A percentile compares a stretch with the other conserved stretches of the same genome.
phyloP scores from a whole-genome alignment of 1,140 invertebrate genomes.

The Helicorthomorpha holstii region DNA sequence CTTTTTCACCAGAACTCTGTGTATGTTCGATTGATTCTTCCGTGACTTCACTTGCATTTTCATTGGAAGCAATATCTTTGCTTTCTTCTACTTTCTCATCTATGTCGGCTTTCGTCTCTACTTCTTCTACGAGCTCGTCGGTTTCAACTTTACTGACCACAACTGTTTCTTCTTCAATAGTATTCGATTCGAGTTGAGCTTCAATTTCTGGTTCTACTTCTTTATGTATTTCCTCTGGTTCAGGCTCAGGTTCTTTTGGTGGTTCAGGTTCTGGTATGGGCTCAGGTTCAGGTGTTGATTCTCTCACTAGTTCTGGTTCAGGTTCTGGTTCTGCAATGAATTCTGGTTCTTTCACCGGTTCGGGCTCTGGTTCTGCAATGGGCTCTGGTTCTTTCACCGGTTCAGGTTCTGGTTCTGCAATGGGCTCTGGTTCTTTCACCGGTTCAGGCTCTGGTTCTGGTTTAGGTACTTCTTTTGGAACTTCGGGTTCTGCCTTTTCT shows the following conservation, averaged over 20 bases:
- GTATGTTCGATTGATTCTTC: too few relatives aligned
- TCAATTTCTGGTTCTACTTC: too few relatives aligned
- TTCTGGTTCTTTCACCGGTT: not conserved
- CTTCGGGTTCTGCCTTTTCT: not conserved
- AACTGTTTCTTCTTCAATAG: too few relatives aligned
- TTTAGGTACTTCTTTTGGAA: not conserved
- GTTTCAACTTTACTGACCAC: too few relatives aligned
- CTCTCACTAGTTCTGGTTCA: too few relatives aligned
- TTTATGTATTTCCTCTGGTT: too few relatives aligned
- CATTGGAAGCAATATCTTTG: not conserved
- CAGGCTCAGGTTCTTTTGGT: too few relatives aligned
- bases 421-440: not conserved
- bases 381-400: not conserved
- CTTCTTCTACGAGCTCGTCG: too few relatives aligned
- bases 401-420: not conserved
- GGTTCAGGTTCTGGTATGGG: too few relatives aligned
- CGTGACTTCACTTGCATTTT: not conserved
- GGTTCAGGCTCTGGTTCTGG: not conserved
- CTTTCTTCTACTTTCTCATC: not conserved
- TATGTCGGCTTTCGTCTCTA: too few relatives aligned
- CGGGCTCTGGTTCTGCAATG: not conserved
- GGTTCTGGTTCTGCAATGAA: not conserved
- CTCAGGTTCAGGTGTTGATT: too few relatives aligned
- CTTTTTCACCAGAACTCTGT: not conserved
- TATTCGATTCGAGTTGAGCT: too few relatives aligned